Percentiles rank a stretch among this genome's conserved stretches.
Conservation (phyloP, 2,888 invertebrate genomes). For the Acrobeloides nanus region DNA sequence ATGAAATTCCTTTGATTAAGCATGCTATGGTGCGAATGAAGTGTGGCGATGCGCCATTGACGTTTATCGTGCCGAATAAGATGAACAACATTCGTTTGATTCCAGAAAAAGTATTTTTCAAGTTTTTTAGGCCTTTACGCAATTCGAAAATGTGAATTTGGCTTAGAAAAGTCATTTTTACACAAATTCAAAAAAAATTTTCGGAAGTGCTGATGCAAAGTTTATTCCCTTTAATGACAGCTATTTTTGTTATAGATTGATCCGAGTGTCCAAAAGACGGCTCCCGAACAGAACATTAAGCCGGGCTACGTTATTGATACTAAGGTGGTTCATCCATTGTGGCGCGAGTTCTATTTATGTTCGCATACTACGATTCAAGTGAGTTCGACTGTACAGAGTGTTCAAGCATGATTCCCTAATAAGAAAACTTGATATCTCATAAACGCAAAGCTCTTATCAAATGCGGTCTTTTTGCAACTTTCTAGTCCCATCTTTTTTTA, state of each 20-base stretch:
- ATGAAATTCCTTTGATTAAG: slow-evolving; percentile 34
- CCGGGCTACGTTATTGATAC: slow-evolving; percentile 39
- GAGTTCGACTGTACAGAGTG: neutral
- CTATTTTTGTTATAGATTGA: slow-evolving; percentile 8
- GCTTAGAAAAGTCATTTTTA: too few species aligned
- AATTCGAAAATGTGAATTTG: neutral
- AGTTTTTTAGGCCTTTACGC: neutral
- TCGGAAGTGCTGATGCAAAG: too few species aligned
- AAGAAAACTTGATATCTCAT: too few species aligned
- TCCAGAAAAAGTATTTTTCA: slow-evolving; percentile 2
- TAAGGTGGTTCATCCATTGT: slow-evolving; percentile 29
- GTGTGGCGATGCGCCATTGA: slow-evolving; percentile 22
- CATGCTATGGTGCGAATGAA: slow-evolving; percentile 15
- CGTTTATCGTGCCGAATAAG: slow-evolving; percentile 36
- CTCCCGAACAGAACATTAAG: slow-evolving; percentile 34
- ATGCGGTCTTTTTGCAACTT: neutral
- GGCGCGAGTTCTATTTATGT: slow-evolving; percentile 43
- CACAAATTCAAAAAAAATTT: too few species aligned
- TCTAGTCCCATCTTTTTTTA: neutral
- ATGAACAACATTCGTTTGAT: slow-evolving; percentile 32
- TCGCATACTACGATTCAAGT: slow-evolving; percentile 42
- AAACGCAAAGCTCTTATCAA: too few species aligned
- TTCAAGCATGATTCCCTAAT: neutral
- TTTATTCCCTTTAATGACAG: too few species aligned
- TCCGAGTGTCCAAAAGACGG: slow-evolving; percentile 1